Percentiles rank a stretch among this genome's conserved stretches.
These are phyloP conservation scores for Cromileptes altivelis DNA, from an alignment of 2,113 vertebrate genomes.

Conservation along the genomic window DNA sequence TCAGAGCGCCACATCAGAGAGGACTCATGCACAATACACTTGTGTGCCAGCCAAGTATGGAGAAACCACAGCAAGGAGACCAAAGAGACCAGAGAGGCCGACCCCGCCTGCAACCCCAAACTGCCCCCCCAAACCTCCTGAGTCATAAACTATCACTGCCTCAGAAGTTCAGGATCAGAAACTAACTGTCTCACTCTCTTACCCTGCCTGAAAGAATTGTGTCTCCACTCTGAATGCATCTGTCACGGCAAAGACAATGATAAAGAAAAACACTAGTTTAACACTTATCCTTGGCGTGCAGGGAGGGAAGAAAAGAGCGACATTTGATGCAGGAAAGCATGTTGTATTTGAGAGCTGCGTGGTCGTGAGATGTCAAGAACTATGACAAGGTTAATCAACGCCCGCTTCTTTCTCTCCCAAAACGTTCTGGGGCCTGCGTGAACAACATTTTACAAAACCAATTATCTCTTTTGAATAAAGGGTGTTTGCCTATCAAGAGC, in stretches of 20 bases:
- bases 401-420: conserved; percentile 39
- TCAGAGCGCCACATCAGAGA: conserved; percentile 75
- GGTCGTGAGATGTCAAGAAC: conserved; percentile 64
- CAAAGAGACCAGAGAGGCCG: conserved; percentile 55
- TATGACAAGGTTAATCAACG: conserved; percentile 75
- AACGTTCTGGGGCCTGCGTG: conserved; percentile 26
- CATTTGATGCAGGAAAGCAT: background rate
- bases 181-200: conserved; percentile 16
- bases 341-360: conserved; percentile 29
- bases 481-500: conserved; percentile 61
- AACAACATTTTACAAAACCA: conserved; percentile 73
- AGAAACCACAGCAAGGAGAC: conserved; percentile 74
- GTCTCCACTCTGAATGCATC: conserved; percentile 41
- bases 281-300: conserved; percentile 53
- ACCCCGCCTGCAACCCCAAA: conserved; percentile 7
- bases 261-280: conserved; percentile 65
- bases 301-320: background rate
- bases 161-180: conserved; percentile 57
- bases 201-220: conserved; percentile 7
- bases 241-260: conserved; percentile 52
- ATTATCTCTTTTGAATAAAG: conserved; percentile 80
- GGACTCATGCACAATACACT: conserved; percentile 67
- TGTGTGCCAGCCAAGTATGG: conserved; percentile 76
- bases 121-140: conserved; percentile 28
- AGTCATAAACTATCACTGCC: conserved; percentile 67